These are phyloP conservation scores for Hycleus cichorii DNA, from an alignment of 1,140 invertebrate genomes.

Conservation along the genomic window DNA sequence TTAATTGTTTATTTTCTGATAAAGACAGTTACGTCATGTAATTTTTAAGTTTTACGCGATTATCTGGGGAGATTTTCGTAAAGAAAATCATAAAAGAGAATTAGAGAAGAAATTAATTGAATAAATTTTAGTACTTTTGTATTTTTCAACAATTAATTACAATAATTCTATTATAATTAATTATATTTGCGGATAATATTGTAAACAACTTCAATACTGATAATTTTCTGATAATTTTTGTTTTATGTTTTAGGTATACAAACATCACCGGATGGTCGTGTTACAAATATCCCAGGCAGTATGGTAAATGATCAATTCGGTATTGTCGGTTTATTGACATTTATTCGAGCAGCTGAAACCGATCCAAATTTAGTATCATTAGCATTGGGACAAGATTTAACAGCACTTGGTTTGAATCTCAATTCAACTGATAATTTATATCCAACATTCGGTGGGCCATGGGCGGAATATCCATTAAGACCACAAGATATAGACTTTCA, in stretches of 20 bases:
- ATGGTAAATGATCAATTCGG: conserved; percentile 99
- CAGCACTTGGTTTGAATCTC: conserved; percentile 93
- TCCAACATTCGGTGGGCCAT: conserved; percentile 95
- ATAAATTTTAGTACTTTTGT: too few relatives aligned
- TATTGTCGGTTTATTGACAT: conserved; percentile 94
- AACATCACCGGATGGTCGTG: conserved; percentile 91
- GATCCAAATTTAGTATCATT: conserved; percentile 92
- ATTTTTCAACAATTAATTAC: too few relatives aligned
- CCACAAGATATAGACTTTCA: conserved; percentile 98
- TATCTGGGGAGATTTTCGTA: too few relatives aligned
- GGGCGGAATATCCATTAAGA: conserved; percentile 94
- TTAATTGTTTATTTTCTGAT: too few relatives aligned
- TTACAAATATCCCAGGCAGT: conserved; percentile 94
- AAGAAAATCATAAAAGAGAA: too few relatives aligned
- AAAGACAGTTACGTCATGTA: too few relatives aligned
- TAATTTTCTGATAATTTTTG: background rate
- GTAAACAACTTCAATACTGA: too few relatives aligned
- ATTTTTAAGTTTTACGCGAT: too few relatives aligned
- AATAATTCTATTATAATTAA: too few relatives aligned
- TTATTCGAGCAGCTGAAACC: conserved; percentile 94
- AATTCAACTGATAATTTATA: conserved; percentile 96
- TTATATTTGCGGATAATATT: too few relatives aligned
- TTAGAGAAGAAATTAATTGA: too few relatives aligned
- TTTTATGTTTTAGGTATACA: conserved; percentile 63
- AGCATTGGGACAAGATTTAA: conserved; percentile 94